Conservation (phyloP, 2,888 invertebrate species). For the Tricholauxania praeusta region DNA sequence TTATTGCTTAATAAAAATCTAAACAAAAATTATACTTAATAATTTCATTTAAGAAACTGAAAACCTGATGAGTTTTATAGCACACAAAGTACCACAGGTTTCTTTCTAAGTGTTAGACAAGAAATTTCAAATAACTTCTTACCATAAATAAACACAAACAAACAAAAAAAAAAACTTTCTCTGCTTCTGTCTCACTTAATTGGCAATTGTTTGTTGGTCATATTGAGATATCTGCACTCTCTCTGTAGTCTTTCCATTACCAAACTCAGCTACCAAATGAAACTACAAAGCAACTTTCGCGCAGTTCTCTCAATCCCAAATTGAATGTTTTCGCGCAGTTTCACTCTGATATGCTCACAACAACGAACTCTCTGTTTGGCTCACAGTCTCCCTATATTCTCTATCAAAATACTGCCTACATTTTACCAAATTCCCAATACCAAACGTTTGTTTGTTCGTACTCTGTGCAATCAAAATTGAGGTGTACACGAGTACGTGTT, state of each 20-base stretch:
- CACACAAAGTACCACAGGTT: too few relatives aligned
- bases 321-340: neutral
- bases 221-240: neutral
- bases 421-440: too few relatives aligned
- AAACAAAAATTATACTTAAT: too few relatives aligned
- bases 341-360: neutral
- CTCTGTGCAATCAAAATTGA: too few relatives aligned
- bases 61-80: too few relatives aligned
- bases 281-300: conserved; percentile 2
- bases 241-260: neutral
- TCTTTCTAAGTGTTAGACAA: too few relatives aligned
- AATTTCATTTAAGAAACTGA: too few relatives aligned
- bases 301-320: neutral
- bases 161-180: neutral
- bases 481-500: neutral
- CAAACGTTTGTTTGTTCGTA: too few relatives aligned
- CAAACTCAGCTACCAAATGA: neutral
- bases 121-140: too few relatives aligned
- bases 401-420: too few relatives aligned
- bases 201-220: neutral
- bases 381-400: neutral
- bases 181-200: neutral
- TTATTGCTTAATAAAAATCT: too few relatives aligned
- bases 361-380: neutral
- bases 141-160: too few relatives aligned